phyloP scores from a whole-genome alignment of 1,140 invertebrate genomes.

The Halyomorpha halys region DNA sequence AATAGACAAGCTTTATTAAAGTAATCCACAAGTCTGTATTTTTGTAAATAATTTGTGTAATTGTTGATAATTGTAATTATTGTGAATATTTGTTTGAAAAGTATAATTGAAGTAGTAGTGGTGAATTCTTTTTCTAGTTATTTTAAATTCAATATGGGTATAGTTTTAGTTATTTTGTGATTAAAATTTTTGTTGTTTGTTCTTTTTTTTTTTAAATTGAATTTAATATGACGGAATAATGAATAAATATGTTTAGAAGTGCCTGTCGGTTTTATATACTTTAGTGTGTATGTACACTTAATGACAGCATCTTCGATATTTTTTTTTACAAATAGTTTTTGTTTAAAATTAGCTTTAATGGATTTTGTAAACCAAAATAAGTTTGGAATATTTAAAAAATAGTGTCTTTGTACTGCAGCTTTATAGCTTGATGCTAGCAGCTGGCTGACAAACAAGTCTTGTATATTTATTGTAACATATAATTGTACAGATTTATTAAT shows the following conservation, averaged over 20 bases:
- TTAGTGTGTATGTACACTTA: no score
- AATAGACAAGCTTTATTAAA: background rate
- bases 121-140: conserved; percentile 5
- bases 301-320: no score
- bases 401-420: background rate
- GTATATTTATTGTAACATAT: background rate
- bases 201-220: no score
- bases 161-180: no score
- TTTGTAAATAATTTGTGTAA: conserved; percentile 12
- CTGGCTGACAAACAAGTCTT: background rate
- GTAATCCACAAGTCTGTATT: conserved; percentile 3
- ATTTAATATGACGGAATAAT: no score
- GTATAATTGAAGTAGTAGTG: background rate
- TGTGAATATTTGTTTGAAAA: conserved; percentile 8
- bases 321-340: no score
- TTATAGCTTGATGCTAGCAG: conserved; percentile 1
- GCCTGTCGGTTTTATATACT: no score
- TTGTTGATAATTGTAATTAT: conserved; percentile 9
- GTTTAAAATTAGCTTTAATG: no score
- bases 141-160: background rate
- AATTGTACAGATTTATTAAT: background rate
- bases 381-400: no score
- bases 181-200: no score
- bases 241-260: no score
- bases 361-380: no score